These are phyloP conservation scores for Apus apus DNA, from an alignment of 2,113 vertebrate genomes.

Conservation along the genomic window DNA sequence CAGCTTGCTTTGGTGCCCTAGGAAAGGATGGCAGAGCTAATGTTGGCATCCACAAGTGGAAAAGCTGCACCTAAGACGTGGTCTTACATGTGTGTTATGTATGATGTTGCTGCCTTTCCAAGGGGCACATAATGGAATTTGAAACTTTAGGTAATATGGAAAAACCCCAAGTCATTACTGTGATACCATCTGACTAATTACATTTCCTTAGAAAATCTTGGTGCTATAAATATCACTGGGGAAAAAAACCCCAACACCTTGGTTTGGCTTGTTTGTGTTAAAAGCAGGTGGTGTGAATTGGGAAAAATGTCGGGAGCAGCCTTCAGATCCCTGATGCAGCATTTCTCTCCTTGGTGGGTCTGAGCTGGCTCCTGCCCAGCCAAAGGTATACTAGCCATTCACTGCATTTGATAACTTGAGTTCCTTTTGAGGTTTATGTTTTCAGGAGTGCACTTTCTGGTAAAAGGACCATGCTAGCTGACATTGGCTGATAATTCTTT, in stretches of 20 bases:
- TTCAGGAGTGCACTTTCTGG: not conserved
- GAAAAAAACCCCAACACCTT: not conserved
- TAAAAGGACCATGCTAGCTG: not conserved
- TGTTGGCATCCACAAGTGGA: not conserved
- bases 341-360: accelerated
- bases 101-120: not conserved
- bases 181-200: not conserved
- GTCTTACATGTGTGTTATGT: accelerated
- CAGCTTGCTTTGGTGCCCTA: not conserved
- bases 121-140: not conserved
- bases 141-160: not conserved
- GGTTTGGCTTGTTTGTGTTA: not conserved
- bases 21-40: not conserved
- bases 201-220: not conserved
- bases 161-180: not conserved
- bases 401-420: not conserved
- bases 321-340: not conserved
- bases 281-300: not conserved
- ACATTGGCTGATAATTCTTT: not conserved
- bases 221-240: not conserved
- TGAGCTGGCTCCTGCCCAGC: not conserved
- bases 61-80: not conserved
- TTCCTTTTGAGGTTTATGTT: not conserved
- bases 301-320: not conserved
- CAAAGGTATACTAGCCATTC: not conserved